Base-by-base conservation (phyloP, 2,113 vertebrate species). In the Sturnus vulgaris region DNA sequence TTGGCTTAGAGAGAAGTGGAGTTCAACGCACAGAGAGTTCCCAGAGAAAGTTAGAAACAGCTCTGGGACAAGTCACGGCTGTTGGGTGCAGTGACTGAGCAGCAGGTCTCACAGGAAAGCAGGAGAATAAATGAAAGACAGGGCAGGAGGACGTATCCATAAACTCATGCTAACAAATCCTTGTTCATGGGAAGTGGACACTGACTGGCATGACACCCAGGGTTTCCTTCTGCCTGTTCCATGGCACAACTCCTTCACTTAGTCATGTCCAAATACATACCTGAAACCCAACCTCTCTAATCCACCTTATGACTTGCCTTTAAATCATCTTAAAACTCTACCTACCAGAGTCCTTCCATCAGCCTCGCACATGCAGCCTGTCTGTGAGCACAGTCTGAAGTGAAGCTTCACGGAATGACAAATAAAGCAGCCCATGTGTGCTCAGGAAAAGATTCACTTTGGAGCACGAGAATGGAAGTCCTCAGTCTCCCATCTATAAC, bases 191-290 rank as follows among this genome's bases (percentile, higher is more conserved):
- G 14, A 25, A 52, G 40, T 17, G 19, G 37, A 24, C 35, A 16
- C 23, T 9, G 25, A 5, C 20, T 81, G 50, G 12, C 11, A 2
- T 37, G 40, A 28, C 23, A 90, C 8, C 4, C 9, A 44, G 3
- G 6, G 5, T 61, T 22, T 59, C 9, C 12, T 69, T 52, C n/a
- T 70, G 12, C 25, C n/a, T 35, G 10, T 10, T 9, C 46, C 1
- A 0, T 15, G 22, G 15, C 27, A 19, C 2, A 17, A 5, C 12
- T 71, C 20, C 31, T 83, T 81, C 28, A 47, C 64, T 78, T 35
- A 53, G 37, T 21, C 61, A 15, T 1, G 1, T 9, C 30, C 39
- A n/a, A 10, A 49, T 4, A 39, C 0, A 0, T 19, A 75, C 16
- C 17, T 63, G 27, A 83, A 71, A 60, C 11, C 13, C 18, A 31